Evolutionary conservation across 2,797 vertebrate genomes (phyloP).

Genomic region (Orestias chungarensis): DNA sequence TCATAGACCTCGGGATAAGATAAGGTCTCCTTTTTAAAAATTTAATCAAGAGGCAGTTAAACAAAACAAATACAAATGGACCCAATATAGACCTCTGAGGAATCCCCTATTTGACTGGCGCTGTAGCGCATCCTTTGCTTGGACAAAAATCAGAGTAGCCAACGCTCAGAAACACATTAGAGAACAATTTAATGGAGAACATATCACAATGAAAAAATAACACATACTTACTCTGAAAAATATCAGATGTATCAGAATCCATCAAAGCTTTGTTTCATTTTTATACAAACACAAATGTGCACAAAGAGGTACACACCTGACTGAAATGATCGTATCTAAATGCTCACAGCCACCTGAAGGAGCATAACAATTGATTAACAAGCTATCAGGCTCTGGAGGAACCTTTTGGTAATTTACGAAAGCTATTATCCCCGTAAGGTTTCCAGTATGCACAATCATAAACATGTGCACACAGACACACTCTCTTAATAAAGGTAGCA

Average conservation of each 20-base stretch:
- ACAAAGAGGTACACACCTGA: constrained; percentile 8
- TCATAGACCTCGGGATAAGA: no score
- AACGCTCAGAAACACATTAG: background rate
- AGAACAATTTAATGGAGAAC: constrained; percentile 15
- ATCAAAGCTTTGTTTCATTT: constrained; percentile 2
- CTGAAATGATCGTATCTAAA: constrained; percentile 27
- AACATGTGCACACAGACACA: constrained; percentile 1
- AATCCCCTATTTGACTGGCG: background rate
- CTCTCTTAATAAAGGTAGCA: constrained; percentile 15
- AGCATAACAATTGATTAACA: constrained; percentile 56
- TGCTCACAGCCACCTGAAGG: constrained; percentile 24
- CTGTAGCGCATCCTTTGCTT: background rate
- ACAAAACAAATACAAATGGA: no score
- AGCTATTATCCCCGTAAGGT: constrained; percentile 39
- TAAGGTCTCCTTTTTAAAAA: no score
- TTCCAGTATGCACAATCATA: constrained; percentile 13
- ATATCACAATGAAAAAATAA: constrained; percentile 8
- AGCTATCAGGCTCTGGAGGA: constrained; percentile 42
- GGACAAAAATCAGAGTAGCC: background rate
- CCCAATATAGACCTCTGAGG: background rate
- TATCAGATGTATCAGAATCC: constrained; percentile 13
- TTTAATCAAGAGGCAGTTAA: no score
- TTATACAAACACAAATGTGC: background rate
- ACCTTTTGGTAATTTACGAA: constrained; percentile 46
- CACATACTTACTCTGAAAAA: constrained; percentile 1